Evolutionary conservation across 2,888 invertebrate genomes (phyloP), one percentile per base, ranked within the genome.

Genomic region (Tachina lurida): DNA sequence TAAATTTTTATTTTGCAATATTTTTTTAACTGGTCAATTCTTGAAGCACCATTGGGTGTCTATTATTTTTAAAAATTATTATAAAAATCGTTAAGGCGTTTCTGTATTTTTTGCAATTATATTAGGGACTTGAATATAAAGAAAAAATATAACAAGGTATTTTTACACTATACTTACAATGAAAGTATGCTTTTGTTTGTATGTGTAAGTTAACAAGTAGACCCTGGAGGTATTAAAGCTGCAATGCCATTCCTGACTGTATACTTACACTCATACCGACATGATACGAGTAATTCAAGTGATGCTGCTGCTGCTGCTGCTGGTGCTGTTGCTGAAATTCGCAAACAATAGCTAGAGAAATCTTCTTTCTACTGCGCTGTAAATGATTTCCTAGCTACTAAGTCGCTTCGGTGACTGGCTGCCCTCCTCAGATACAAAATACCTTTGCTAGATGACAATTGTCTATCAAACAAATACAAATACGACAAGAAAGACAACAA

Each of bases 391-490:
- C 49, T 49, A 62, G 39, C 58, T 71, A 41, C 17, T 60, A 54
- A 65, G 79, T 79, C 79, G 71, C 71, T 79, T 56, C 54, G 41
- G 79, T 56, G 63, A 13, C 31, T 71, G 58, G 45, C 68, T 76
- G 67, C 71, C 76, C 76, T 79, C 62, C 62, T 62, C 54, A 45
- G 49, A 68, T 60, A 60, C 52, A 43, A 17, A 39, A 47, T 63
- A 71, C 70, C 77, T 67, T 60, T 54, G 71, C 84, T 54, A 86
- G 86, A 83, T 88, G 87, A 86, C 87, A 88, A 88, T 88, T 88
- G 87, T 88, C 87, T 88, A 88, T 88, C 86, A 84, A 75, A 86
- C 67, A 80, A 84, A 65, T 74, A 77, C 52, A 84, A 79, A 84
- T 75, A 81, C 67, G 63, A 81, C 76, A 77, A 77, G 58, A 71